Base-by-base conservation (phyloP, 1,140 invertebrate genomes). In the Dinothrombium tinctorium region DNA sequence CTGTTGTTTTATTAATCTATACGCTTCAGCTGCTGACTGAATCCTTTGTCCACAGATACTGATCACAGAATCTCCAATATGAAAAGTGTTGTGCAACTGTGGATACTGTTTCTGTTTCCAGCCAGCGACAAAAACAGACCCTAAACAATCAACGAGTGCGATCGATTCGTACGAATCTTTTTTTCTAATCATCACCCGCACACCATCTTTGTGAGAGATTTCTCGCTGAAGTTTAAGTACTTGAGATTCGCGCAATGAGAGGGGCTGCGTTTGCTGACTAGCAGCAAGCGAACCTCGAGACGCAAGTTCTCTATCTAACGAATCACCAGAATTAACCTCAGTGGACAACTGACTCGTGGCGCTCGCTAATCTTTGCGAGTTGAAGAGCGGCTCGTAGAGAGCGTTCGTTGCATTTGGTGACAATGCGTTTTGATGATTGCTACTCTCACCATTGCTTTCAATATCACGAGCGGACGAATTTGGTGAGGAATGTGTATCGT, bases 51-150 rank as follows among this genome's bases (percentile, higher is more conserved):
- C 73, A 41, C 59, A 55, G 33, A 82, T 64, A 43, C 68, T 72
- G 2, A 79, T 47, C 11, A 84, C 53, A 53, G 74, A 65, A 60
- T 84, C 80, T 6, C 80, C 80, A 37, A 83, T 73, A 54, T 83
- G 79, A 23, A 83, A 62, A 25, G 73, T 74, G 55, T 77, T 78
- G 56, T 79, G 76, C 0, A 83, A 62, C 53, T 77, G 64, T 2
- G 77, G 78, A 59, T 75, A 72, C 36, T 77, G 72, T 46, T 70
- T 69, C 51, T 79, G 75, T 57, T 80, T 81, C 77, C 78, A 84
- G 2, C 80, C 80, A 46, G 72, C 74, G 47, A 84, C 64, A 74
- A 75, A 80, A 38, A 77, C 70, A 24, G 61, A 62, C 26, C 69
- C 68, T 50, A 73, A 70, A n/a, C 65, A 68, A 56, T 80, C 75